A percentile compares a stretch with the other conserved stretches of the same genome.
Evolutionary conservation across 1,140 invertebrate genomes (phyloP).

Genomic region (Paracyclopina nana): DNA sequence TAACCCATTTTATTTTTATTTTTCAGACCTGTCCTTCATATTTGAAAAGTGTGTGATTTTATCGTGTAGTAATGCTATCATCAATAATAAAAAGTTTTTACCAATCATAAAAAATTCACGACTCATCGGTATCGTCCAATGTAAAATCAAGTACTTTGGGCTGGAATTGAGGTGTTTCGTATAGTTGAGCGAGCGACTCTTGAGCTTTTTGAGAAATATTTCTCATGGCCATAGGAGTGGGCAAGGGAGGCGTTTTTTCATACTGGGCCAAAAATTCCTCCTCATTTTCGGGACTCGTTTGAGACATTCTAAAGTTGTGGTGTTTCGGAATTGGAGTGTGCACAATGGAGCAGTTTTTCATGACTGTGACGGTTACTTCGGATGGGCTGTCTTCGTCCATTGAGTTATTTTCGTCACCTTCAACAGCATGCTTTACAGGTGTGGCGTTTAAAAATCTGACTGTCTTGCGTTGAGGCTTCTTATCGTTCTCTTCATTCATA

Average conservation of each 20-base stretch:
- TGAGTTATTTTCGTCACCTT: neutral
- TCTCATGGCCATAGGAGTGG: neutral
- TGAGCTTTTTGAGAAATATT: neutral
- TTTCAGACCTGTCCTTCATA: too few species aligned
- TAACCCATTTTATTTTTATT: too few species aligned
- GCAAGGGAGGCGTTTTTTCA: neutral
- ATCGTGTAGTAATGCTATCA: too few species aligned
- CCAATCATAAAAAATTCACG: too few species aligned
- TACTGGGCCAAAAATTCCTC: neutral
- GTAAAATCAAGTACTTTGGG: too few species aligned
- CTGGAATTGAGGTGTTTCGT: too few species aligned
- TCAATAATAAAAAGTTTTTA: too few species aligned
- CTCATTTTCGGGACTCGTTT: neutral
- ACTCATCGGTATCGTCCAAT: too few species aligned
- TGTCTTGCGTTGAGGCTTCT: neutral
- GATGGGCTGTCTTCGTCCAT: neutral
- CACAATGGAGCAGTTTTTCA: too few species aligned
- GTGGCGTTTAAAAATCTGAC: neutral
- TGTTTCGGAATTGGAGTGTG: neutral
- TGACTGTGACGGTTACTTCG: neutral
- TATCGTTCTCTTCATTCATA: neutral
- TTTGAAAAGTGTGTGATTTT: too few species aligned
- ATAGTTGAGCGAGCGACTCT: neutral
- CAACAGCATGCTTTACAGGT: neutral
- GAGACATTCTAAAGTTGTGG: neutral